Evolutionary conservation across 2,888 invertebrate species (phyloP), one percentile per base, ranked within the genome.

Genomic region (Trilocha varians): DNA sequence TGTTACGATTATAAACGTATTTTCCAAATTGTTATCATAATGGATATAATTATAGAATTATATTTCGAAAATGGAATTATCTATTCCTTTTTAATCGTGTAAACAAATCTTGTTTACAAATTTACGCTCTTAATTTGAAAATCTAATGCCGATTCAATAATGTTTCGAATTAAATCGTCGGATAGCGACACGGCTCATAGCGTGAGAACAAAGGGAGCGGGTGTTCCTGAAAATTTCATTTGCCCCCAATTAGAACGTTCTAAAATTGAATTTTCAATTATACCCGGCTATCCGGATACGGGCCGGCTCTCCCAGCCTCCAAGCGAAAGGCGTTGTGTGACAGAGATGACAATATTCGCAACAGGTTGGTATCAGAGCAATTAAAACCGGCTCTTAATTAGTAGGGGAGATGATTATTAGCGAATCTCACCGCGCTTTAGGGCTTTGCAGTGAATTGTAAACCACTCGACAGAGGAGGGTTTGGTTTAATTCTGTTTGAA

Each of bases 381-480:
- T 86, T 87, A 86, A 86, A 84, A 84, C 64, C 61, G 66, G 68
- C 64, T 78, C 83, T 79, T 85, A 86, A 86, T 87, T 85, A 84
- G 80, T 74, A 70, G 79, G 85, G 85, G 84, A 75, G 71, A 59
- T 68, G 73, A 75, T 83, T 80, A 84, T 84, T 79, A 79, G 78
- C 79, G 65, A 71, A 75, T 76, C 74, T 77, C 75, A 53, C 57
- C 57, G 61, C 70, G 73, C 70, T 78, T 66, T 64, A 66, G 59
- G 65, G 78, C 67, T 77, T 78, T 75, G 65, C 65, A 70, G 65
- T 61, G 78, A 73, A 72, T 78, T 75, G 70, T 70, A 70, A 77
- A 76, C 76, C 72, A 67, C 73, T 77, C 64, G 25, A 25, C 2
- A 25, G 11, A 6, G 25, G 25, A 25, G 25, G 25, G 17, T 32